Evolutionary conservation across 2,888 invertebrate species (phyloP).

Genomic region (Mactromeris polynyma): DNA sequence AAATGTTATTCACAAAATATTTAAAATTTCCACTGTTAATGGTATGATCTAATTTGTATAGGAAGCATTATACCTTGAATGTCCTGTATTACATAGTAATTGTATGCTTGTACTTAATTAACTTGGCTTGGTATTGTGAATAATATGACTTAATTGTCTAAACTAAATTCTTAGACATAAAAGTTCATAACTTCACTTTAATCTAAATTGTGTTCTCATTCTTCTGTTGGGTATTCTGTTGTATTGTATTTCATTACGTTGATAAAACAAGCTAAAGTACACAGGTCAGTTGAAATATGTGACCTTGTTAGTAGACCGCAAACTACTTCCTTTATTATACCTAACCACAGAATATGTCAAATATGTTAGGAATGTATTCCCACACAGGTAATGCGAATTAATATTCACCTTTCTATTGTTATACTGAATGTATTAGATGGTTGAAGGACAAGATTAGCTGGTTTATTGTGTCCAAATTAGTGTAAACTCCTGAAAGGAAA

Average conservation of each 20-base stretch:
- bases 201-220: not conserved
- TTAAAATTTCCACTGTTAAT: too few species aligned
- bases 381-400: not conserved
- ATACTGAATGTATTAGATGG: not conserved
- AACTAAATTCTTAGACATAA: not conserved
- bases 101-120: too few species aligned
- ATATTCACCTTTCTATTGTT: constrained; percentile 29
- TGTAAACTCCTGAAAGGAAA: not conserved
- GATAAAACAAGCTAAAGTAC: not conserved
- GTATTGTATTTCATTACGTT: not conserved
- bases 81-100: too few species aligned
- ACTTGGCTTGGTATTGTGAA: not conserved
- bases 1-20: too few species aligned
- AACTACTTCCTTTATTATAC: constrained; percentile 32
- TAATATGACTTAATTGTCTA: too few species aligned
- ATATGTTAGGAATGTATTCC: constrained; percentile 23
- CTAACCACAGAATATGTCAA: constrained; percentile 43
- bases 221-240: not conserved
- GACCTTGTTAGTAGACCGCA: constrained; percentile 31
- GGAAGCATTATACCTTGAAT: too few species aligned
- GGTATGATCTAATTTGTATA: too few species aligned
- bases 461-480: not conserved
- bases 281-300: constrained; percentile 9
- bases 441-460: not conserved
- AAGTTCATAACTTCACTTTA: not conserved